Evolutionary conservation across 2,797 vertebrate species (phyloP).

Genomic region (Aselliscus stoliczkanus): DNA sequence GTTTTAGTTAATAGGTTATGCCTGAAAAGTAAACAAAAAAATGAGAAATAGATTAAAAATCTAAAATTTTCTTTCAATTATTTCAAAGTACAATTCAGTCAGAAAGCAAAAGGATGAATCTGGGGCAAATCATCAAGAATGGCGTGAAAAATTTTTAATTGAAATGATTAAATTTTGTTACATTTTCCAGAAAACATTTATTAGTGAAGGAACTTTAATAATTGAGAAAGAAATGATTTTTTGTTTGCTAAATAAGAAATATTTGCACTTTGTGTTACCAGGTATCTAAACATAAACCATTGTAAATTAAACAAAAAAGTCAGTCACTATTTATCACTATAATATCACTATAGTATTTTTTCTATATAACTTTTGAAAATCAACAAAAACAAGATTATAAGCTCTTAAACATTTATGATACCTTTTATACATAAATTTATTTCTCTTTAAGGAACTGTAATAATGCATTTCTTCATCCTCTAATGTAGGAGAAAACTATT

Average conservation of each 20-base stretch:
- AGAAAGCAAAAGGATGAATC: slow-evolving; percentile 57
- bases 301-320: slow-evolving; percentile 14
- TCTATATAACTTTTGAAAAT: not conserved
- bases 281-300: slow-evolving; percentile 26
- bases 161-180: slow-evolving; percentile 68
- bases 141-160: slow-evolving; percentile 63
- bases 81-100: slow-evolving; percentile 58
- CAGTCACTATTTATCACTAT: not conserved
- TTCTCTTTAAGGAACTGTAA: not conserved
- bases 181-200: slow-evolving; percentile 64
- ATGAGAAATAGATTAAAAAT: slow-evolving; percentile 60
- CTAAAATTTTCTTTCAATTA: slow-evolving; percentile 74
- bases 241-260: slow-evolving; percentile 40
- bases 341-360: too few relatives aligned
- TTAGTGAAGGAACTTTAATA: slow-evolving; percentile 67
- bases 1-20: slow-evolving; percentile 75
- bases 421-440: not conserved
- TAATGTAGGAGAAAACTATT: not conserved
- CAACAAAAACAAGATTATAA: not conserved
- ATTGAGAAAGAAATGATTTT: slow-evolving; percentile 64
- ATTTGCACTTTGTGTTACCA: slow-evolving; percentile 43
- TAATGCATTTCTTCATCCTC: not conserved
- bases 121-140: slow-evolving; percentile 63
- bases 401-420: not conserved
- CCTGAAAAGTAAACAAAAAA: slow-evolving; percentile 68